Evolutionary conservation across 1,140 invertebrate genomes (phyloP), one percentile per base, ranked within the genome.

Genomic region (Drosophila auraria): DNA sequence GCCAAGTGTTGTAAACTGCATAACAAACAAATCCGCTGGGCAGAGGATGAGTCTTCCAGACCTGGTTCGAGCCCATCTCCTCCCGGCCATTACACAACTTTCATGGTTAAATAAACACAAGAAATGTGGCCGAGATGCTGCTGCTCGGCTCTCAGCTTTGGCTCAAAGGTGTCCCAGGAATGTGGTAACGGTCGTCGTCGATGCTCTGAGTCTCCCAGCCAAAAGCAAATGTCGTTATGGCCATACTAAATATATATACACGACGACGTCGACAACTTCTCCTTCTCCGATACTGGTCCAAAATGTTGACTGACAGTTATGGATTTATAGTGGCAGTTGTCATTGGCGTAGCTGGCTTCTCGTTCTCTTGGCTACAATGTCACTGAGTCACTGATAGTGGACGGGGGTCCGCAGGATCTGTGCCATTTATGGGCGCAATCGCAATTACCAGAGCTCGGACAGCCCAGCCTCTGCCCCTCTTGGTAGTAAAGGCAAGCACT

Each of bases 301-400:
- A 83, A 89, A 80, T 79, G 68, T 81, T 87, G 83, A 87, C 69
- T 89, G 83, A 87, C 83, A 87, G 83, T 87, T 87, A 89, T 87
- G 84, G 84, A 87, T 87, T 87, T 87, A 87, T 87, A 87, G 83
- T 89, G 78, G 83, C 83, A 87, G 84, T 89, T 71, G 74, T 42
- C 50, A 47, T 54, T 57, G 65, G 45, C 45, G 42, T 45, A 47
- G 38, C 54, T 56, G 56, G 23, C 30, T 79, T 44, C 38, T 59
- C 58, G 45, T 53, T 49, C 44, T 63, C 45, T 42, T 66, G 54
- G 68, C 82, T 82, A 86, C 82, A 86, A 86, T 84, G 82, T 84
- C 82, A 84, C 82, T 69, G 74, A 84, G 78, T 80, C 82, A 75
- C 56, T 25, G 33, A 56, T 65, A 58, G 63, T 33, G 47, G 47